Evolutionary conservation across 2,888 invertebrate genomes (phyloP).

Genomic region (Hydraecia micacea): DNA sequence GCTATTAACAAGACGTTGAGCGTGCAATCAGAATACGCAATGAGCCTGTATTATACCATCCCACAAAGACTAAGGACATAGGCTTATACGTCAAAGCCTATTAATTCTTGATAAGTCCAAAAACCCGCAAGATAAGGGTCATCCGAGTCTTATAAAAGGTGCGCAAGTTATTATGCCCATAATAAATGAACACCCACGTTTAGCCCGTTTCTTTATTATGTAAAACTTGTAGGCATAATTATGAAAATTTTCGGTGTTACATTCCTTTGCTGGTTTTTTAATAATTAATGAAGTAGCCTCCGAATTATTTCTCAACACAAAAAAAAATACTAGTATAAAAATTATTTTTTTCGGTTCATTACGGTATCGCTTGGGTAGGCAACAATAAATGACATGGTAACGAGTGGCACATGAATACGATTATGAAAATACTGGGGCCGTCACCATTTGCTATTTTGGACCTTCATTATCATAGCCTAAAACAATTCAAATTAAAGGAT

Average conservation of each 20-base stretch:
- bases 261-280: constrained; percentile 42
- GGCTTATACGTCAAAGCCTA: constrained; percentile 49
- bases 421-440: constrained; percentile 37
- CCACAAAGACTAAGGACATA: constrained; percentile 46
- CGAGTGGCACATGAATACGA: constrained; percentile 39
- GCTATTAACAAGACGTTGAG: constrained; percentile 49
- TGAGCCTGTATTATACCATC: constrained; percentile 45
- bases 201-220: constrained; percentile 51
- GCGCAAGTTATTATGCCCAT: constrained; percentile 39
- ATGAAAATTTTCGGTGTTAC: constrained; percentile 49
- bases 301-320: constrained; percentile 24
- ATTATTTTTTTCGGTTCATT: background rate
- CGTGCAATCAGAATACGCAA: constrained; percentile 61
- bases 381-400: constrained; percentile 21
- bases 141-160: constrained; percentile 50
- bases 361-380: constrained; percentile 16
- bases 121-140: constrained; percentile 49
- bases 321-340: background rate
- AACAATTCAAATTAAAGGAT: background rate
- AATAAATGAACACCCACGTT: constrained; percentile 44
- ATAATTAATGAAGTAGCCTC: constrained; percentile 54
- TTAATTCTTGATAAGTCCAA: constrained; percentile 53
- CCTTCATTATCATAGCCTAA: constrained; percentile 7
- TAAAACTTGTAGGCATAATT: constrained; percentile 60
- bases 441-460: constrained; percentile 8